A percentile compares a stretch with the other conserved stretches of the same genome.
Conservation (phyloP, 1,140 invertebrate genomes). For the Papilio dardanus region DNA sequence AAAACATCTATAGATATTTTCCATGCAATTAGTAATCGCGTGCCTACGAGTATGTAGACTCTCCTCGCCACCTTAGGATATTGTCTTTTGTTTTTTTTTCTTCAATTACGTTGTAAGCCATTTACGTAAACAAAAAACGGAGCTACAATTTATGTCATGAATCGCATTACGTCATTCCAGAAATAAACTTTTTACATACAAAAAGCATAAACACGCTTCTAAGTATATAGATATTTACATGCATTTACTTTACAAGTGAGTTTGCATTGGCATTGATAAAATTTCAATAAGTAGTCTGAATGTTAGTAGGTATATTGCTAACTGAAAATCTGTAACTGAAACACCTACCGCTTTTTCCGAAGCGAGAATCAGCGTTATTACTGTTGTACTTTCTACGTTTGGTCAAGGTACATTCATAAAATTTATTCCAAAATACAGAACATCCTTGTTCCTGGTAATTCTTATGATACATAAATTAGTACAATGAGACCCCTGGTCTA, state of each 20-base stretch:
- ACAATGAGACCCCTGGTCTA: no score
- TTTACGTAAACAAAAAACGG: constrained; percentile 6
- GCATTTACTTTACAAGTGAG: background rate
- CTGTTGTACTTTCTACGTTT: no score
- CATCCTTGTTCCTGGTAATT: no score
- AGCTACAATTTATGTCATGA: background rate
- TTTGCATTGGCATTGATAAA: background rate
- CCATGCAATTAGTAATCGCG: constrained; percentile 56
- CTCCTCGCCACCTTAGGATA: constrained; percentile 46
- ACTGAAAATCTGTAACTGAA: no score
- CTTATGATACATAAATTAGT: no score
- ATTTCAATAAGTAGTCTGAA: background rate
- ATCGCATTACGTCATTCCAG: constrained; percentile 5
- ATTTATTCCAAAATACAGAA: no score
- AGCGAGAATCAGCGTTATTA: no score
- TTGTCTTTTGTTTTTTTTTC: constrained; percentile 50
- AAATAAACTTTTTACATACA: constrained; percentile 39
- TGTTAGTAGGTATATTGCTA: background rate
- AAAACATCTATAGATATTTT: constrained; percentile 50
- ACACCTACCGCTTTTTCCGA: no score
- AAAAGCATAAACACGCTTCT: background rate
- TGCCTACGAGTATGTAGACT: constrained; percentile 43
- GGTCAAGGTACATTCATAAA: no score
- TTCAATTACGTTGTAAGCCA: constrained; percentile 35
- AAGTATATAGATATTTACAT: background rate